Evolutionary conservation across 2,797 vertebrate species (phyloP).

Genomic region (Yasuhikotakia modesta): DNA sequence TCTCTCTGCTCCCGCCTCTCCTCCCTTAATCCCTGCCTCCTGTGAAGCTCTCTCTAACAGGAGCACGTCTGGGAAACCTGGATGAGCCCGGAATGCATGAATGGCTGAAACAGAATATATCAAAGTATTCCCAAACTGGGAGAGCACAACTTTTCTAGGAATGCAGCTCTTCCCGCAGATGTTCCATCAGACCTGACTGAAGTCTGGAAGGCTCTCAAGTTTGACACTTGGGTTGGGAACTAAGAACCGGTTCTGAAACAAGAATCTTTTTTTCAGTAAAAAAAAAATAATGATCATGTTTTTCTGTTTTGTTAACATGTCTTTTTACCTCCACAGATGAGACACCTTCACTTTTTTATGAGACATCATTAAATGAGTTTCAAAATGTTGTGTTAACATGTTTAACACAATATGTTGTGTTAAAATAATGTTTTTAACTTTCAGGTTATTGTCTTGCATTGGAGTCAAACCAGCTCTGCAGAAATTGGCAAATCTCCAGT

Average conservation of each 20-base stretch:
- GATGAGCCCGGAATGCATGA: conserved; percentile 58
- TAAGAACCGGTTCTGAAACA: background rate
- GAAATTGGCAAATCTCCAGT: too few species aligned
- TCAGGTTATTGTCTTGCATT: too few species aligned
- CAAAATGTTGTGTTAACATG: too few species aligned
- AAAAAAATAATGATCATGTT: background rate
- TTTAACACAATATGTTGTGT: too few species aligned
- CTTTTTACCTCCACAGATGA: background rate
- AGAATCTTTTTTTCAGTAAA: background rate
- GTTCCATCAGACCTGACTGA: conserved; percentile 20
- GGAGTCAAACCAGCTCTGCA: too few species aligned
- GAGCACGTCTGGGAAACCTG: conserved; percentile 73
- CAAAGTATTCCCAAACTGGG: conserved; percentile 59
- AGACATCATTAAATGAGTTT: too few species aligned
- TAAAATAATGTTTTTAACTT: too few species aligned
- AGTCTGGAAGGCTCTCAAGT: conserved; percentile 26
- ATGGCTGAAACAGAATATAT: conserved; percentile 57
- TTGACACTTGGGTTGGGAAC: conserved; percentile 9
- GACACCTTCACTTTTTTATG: background rate
- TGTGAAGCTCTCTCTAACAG: conserved; percentile 60
- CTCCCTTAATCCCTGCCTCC: conserved; percentile 74
- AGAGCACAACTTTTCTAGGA: conserved; percentile 18
- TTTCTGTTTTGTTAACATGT: background rate
- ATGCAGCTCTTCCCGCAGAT: conserved; percentile 39
- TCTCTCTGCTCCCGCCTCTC: conserved; percentile 70